Conservation (phyloP, 2,797 vertebrate genomes). For the Mormyrus hasselquistii region DNA sequence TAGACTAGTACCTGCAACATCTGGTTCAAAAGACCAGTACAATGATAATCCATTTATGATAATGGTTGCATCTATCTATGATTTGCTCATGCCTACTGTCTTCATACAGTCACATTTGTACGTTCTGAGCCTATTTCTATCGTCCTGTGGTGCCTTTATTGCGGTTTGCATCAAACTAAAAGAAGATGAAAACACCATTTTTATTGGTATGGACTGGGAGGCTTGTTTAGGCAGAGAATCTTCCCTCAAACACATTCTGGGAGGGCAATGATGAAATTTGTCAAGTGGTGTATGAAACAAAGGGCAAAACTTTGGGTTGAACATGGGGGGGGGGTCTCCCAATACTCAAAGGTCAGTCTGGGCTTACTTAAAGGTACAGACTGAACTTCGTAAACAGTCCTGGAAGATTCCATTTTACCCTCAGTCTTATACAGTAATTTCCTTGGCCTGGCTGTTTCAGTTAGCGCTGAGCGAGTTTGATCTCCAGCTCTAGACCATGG, state of each 20-base stretch:
- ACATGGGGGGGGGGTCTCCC: background rate
- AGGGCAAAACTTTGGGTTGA: background rate
- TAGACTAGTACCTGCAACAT: background rate
- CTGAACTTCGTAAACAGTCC: background rate
- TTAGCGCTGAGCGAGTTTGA: background rate
- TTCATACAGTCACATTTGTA: background rate
- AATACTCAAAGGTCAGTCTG: background rate
- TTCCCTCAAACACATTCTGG: background rate
- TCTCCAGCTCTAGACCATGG: background rate
- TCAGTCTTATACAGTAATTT: background rate
- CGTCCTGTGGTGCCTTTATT: background rate
- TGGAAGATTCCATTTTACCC: background rate
- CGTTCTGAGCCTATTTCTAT: background rate
- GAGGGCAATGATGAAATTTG: background rate
- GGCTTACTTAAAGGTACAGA: background rate
- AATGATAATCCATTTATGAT: background rate
- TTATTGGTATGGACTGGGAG: background rate
- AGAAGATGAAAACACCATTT: background rate
- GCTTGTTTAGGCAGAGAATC: background rate
- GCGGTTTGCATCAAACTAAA: background rate
- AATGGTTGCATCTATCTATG: background rate
- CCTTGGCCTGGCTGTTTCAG: background rate
- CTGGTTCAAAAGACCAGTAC: background rate
- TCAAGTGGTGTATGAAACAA: background rate
- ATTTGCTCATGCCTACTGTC: background rate